Base-by-base conservation (phyloP, 1,140 invertebrate species). In the Plodia interpunctella region DNA sequence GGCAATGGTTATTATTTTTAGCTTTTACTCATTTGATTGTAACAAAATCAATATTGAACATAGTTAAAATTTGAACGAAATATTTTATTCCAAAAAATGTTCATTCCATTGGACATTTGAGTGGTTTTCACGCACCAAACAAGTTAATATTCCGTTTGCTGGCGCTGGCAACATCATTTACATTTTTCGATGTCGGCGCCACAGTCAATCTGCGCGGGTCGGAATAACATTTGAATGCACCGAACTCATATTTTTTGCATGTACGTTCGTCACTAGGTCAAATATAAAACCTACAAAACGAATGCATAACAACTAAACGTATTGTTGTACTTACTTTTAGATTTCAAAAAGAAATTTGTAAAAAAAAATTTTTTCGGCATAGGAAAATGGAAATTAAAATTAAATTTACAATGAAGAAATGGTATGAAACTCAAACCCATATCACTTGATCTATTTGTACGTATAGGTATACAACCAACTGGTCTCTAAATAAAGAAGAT, bases 191-290 rank as follows among this genome's bases (percentile, higher is more conserved):
- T 2, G 38, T 25, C 21, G 6, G 21, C 21, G 21, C 21, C 21
- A 44, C 15, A 44, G 38, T 44, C 38, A 44, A 44, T 44, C 38
- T 44, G 15, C 38, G 2, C 1, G 38, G 13, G 38, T 17, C 15
- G 38, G 38, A 44, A 44, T 35, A 44, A 44, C 38, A 44, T 44
- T 44, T 44, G 13, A 15, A n/a, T 44, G 38, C 38, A 44, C 13
- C 13, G n/a, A 44, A 44, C 38, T 44, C 38, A 15, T 44, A 15
- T 15, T 15, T 44, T 44, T 44, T 44, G 38, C 13, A 17, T 44
- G n/a, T 10, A 1, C 5, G n/a, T 10, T 5, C 5, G n/a, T 17
- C n/a, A 44, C 32, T 5, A 5, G 13, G 21, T 6, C 21, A 6
- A 25, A 25, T 25, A 25, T 25, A 6, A 25, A 25, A 25, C 21